Evolutionary conservation across 2,888 invertebrate genomes (phyloP), one percentile per base, ranked within the genome.

Genomic region (Rhagophthalmus giganteus): DNA sequence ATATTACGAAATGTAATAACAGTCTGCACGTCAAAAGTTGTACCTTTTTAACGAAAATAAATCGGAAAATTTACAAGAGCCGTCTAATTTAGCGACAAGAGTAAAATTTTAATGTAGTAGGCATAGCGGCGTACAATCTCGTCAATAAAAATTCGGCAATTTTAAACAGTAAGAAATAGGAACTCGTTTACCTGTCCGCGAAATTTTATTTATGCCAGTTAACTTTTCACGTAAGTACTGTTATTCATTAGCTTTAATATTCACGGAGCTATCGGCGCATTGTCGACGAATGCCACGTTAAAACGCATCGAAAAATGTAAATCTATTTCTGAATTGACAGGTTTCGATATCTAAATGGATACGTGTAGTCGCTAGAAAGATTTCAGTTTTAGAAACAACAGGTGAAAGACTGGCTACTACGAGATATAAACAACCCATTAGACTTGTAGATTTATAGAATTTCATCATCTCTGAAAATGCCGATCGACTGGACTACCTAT

Each of bases 361-460:
- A 31, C 15, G 8, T 25, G 26, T 47, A 27, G 39, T 27, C 38
- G 47, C 35, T 34, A 24, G 27, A 40, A 33, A 15, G 40, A 41
- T 41, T 39, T 48, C 10, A 33, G 34, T 31, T 49, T 35, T 31
- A 39, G 44, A 44, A 45, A 51, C 44, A 45, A 50, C 42, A 42
- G 50, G 42, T 50, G 42, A 50, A 44, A 44, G 44, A 44, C 41
- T 42, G 32, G 39, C 40, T 48, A 40, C 40, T 31, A 41, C 32
- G 24, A 8, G 37, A 45, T 34, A 39, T 33, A 51, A 45, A 39
- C 45, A 39, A 51, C 33, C 33, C 30, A 51, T 51, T 51, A 39
- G 51, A 44, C 31, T 51, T 51, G 51, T 39, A 51, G 39, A 51
- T 51, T 44, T 33, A 26, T 31, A 14, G 37, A 42, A 50, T 50